Evolutionary conservation across 2,888 invertebrate genomes (phyloP).

Genomic region (Leucophenga montana): DNA sequence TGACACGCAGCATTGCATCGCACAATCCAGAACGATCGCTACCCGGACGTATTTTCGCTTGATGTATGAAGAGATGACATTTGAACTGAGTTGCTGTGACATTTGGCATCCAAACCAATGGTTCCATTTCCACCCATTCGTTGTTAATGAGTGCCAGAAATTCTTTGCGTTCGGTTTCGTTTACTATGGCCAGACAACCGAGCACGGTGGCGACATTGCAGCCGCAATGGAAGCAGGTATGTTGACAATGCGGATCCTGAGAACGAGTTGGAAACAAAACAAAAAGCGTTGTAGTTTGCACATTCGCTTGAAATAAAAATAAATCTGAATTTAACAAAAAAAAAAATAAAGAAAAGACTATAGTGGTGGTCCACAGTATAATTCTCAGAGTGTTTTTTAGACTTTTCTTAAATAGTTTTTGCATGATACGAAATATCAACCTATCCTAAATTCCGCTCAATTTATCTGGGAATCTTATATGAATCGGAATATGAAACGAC

Average conservation of each 20-base stretch:
- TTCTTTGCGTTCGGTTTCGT: constrained; percentile 59
- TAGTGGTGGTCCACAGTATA: no score
- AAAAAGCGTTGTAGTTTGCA: neutral
- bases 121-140: constrained; percentile 59
- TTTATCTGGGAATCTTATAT: no score
- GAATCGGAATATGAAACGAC: no score
- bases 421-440: no score
- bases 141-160: constrained; percentile 42
- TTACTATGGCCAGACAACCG: constrained; percentile 66
- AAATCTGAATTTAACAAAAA: neutral
- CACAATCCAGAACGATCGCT: constrained; percentile 75
- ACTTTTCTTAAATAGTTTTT: no score
- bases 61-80: constrained; percentile 79
- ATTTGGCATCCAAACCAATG: constrained; percentile 56
- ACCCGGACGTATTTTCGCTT: constrained; percentile 78
- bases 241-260: constrained; percentile 74
- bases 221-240: constrained; percentile 71
- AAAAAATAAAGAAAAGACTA: neutral
- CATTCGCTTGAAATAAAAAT: neutral
- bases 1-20: constrained; percentile 72
- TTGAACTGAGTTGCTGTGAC: constrained; percentile 74
- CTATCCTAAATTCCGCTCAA: no score
- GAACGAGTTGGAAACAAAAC: neutral
- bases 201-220: constrained; percentile 64
- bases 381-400: no score